These are phyloP conservation scores for Sebastes hopkinsi DNA, from an alignment of 2,797 vertebrate species.

Conservation along the genomic window DNA sequence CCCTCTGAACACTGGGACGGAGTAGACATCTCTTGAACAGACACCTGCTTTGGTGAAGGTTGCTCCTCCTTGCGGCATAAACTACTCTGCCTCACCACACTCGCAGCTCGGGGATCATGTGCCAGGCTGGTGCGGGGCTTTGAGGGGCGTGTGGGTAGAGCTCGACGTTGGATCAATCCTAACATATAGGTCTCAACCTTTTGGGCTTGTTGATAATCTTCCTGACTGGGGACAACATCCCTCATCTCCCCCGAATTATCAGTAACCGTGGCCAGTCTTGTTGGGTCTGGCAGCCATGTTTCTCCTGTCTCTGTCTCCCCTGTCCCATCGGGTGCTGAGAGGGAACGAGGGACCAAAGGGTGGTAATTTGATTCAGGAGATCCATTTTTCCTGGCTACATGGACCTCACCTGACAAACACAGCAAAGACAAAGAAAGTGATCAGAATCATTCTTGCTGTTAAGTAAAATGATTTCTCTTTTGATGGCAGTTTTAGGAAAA, in stretches of 20 bases:
- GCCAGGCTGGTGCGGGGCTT: conserved; percentile 84
- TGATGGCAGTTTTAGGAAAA: too few species aligned
- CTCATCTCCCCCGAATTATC: conserved; percentile 19
- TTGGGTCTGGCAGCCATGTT: conserved; percentile 46
- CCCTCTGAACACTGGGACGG: conserved; percentile 61
- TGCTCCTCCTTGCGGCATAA: conserved; percentile 79
- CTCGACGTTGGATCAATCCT: conserved; percentile 83
- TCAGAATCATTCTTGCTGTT: not conserved
- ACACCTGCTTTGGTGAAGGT: conserved; percentile 44
- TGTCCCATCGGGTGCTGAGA: conserved; percentile 68
- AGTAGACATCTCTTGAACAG: conserved; percentile 40
- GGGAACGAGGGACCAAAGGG: conserved; percentile 64
- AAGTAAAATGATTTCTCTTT: not conserved
- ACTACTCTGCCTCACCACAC: conserved; percentile 80
- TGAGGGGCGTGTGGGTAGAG: conserved; percentile 73
- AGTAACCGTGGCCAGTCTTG: not conserved
- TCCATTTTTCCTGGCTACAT: conserved; percentile 32
- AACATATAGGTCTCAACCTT: conserved; percentile 86
- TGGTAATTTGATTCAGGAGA: conserved; percentile 43
- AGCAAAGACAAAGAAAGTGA: not conserved
- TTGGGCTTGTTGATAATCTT: conserved; percentile 65
- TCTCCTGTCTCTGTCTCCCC: conserved; percentile 42
- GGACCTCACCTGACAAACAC: conserved; percentile 68
- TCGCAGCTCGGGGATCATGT: conserved; percentile 66
- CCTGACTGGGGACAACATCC: conserved; percentile 46